A percentile compares a stretch with the other conserved stretches of the same genome.
These are phyloP conservation scores for Nycticebus coucang DNA, from an alignment of 2,113 vertebrate species.

Conservation along the genomic window DNA sequence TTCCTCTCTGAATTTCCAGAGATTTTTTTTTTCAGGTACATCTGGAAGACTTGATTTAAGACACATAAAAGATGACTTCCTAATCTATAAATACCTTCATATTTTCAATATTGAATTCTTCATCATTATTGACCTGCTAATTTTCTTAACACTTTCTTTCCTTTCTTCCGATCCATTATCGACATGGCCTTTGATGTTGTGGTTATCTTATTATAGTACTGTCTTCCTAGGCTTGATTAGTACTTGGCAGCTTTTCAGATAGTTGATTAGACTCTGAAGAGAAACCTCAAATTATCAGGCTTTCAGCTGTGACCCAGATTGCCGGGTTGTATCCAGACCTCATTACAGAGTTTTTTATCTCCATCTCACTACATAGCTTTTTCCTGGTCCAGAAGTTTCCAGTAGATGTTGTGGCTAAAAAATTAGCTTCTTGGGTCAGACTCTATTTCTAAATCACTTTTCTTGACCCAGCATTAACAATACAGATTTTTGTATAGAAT, in stretches of 20 bases:
- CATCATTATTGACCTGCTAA: not conserved
- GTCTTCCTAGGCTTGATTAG: conserved; percentile 55
- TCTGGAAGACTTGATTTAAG: not conserved
- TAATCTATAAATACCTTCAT: not conserved
- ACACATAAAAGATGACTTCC: not conserved
- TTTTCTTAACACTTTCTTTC: conserved; percentile 53
- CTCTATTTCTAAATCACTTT: conserved; percentile 36
- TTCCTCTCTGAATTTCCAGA: not conserved
- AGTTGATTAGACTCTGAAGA: conserved; percentile 65
- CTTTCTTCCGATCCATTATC: not conserved
- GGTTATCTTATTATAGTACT: conserved; percentile 31
- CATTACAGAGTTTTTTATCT: conserved; percentile 48
- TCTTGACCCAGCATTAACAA: not conserved
- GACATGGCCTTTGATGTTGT: not conserved
- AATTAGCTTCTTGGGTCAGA: not conserved
- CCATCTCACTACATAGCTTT: not conserved
- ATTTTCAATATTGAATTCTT: conserved; percentile 42
- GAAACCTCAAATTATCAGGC: conserved; percentile 65
- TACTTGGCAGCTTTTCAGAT: conserved; percentile 60
- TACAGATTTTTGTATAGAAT: not conserved
- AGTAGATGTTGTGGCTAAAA: conserved; percentile 7
- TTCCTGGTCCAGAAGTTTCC: not conserved
- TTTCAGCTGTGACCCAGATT: conserved; percentile 65
- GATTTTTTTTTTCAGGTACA: not conserved
- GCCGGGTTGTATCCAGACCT: conserved; percentile 32